phyloP scores from a whole-genome alignment of 2,797 vertebrate genomes.

The Okamejei kenojei region DNA sequence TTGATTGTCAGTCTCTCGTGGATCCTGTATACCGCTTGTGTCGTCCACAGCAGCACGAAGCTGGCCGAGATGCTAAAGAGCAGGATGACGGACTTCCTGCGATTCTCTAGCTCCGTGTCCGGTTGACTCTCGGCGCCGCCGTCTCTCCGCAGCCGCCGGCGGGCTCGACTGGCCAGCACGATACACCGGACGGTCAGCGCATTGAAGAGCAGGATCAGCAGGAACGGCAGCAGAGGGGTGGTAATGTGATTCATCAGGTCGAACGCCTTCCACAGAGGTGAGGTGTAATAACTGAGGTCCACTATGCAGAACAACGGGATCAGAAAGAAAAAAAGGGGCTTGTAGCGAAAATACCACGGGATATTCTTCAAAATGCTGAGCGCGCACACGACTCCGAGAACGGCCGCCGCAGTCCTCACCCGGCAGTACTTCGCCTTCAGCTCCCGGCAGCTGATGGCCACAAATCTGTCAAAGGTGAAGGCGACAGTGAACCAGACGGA shows the following conservation, averaged over 20 bases:
- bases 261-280: background rate
- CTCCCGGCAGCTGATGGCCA: background rate
- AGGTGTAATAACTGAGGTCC: no score
- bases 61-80: background rate
- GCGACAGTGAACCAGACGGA: background rate
- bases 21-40: no score
- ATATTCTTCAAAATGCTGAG: background rate
- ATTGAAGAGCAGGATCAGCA: background rate
- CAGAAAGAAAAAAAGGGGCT: background rate
- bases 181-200: background rate
- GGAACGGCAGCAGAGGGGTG: background rate
- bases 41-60: background rate
- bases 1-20: no score
- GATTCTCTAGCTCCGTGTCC: background rate
- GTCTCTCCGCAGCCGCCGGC: background rate
- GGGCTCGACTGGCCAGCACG: background rate
- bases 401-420: background rate
- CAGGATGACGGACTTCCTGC: background rate
- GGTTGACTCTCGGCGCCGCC: background rate
- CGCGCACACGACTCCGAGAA: background rate
- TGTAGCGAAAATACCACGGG: background rate
- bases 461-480: background rate
- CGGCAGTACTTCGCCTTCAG: background rate
- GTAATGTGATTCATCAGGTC: background rate
- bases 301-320: background rate